phyloP scores from a whole-genome alignment of 2,888 invertebrate genomes.

The Nyleta sp. region DNA sequence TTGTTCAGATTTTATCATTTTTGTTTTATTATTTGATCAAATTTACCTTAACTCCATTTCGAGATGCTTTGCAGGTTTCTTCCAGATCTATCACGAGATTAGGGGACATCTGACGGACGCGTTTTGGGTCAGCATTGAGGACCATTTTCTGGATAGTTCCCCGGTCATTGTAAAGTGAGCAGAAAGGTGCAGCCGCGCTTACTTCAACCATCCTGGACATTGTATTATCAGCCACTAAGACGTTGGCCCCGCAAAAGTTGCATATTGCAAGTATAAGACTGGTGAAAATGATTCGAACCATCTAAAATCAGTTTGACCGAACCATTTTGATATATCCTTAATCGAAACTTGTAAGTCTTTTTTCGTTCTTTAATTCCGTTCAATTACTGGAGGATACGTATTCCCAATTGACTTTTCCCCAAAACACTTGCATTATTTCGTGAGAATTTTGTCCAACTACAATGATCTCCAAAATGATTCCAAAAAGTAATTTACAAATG shows the following conservation, averaged over 20 bases:
- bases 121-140: slow-evolving; percentile 84
- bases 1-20: too few species aligned
- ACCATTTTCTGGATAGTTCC: slow-evolving; percentile 86
- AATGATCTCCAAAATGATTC: too few species aligned
- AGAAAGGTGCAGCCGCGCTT: slow-evolving; percentile 85
- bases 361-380: too few species aligned
- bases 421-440: too few species aligned
- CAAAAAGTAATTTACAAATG: too few species aligned
- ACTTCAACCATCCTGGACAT: slow-evolving; percentile 87
- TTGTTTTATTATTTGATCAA: background rate
- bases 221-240: slow-evolving; percentile 85
- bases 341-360: background rate
- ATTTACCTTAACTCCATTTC: slow-evolving; percentile 76
- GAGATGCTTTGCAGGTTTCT: slow-evolving; percentile 83
- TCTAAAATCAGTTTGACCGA: slow-evolving; percentile 2
- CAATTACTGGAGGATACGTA: too few species aligned
- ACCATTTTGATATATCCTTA: background rate
- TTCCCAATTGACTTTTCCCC: too few species aligned
- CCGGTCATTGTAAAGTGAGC: slow-evolving; percentile 85
- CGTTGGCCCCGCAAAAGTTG: slow-evolving; percentile 75
- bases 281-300: slow-evolving; percentile 20
- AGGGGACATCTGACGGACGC: slow-evolving; percentile 85
- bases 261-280: slow-evolving; percentile 60
- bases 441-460: too few species aligned
- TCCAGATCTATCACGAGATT: slow-evolving; percentile 85